These are phyloP conservation scores for Syngnathus rostellatus DNA, from an alignment of 2,797 vertebrate species.

Conservation along the genomic window DNA sequence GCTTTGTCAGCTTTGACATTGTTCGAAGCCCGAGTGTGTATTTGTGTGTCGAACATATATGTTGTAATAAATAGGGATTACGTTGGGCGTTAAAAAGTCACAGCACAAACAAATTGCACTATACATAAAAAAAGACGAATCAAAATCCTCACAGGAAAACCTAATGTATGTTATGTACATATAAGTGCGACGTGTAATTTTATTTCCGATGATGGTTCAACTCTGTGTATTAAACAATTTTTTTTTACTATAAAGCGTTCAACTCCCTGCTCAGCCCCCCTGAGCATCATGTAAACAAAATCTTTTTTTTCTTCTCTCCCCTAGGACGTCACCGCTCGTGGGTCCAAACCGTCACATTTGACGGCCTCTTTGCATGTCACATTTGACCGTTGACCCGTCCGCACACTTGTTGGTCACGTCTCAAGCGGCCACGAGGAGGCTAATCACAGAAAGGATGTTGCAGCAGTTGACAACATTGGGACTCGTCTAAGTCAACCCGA, in stretches of 20 bases:
- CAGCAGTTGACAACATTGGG: conserved; percentile 53
- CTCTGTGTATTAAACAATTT: too few species aligned
- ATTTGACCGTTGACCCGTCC: conserved; percentile 42
- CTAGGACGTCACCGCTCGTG: conserved; percentile 57
- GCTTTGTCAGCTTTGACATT: background rate
- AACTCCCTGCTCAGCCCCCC: background rate
- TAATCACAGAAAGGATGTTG: conserved; percentile 58
- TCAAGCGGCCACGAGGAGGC: conserved; percentile 33
- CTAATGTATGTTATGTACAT: too few species aligned
- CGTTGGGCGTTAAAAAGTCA: background rate
- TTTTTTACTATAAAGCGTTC: too few species aligned
- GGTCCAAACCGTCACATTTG: conserved; percentile 56
- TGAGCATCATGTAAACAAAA: background rate
- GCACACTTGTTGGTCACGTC: conserved; percentile 29
- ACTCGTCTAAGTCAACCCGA: conserved; percentile 30
- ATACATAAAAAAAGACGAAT: too few species aligned
- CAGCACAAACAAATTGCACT: background rate
- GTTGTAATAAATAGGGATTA: background rate
- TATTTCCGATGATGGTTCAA: too few species aligned
- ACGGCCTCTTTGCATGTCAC: conserved; percentile 30
- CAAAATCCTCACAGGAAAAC: too few species aligned
- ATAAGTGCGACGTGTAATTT: too few species aligned
- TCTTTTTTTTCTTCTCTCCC: conserved; percentile 25
- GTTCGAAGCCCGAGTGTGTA: background rate
- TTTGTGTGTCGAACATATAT: background rate